Conservation (phyloP, 2,888 invertebrate genomes). For the Zonitis immaculata region DNA sequence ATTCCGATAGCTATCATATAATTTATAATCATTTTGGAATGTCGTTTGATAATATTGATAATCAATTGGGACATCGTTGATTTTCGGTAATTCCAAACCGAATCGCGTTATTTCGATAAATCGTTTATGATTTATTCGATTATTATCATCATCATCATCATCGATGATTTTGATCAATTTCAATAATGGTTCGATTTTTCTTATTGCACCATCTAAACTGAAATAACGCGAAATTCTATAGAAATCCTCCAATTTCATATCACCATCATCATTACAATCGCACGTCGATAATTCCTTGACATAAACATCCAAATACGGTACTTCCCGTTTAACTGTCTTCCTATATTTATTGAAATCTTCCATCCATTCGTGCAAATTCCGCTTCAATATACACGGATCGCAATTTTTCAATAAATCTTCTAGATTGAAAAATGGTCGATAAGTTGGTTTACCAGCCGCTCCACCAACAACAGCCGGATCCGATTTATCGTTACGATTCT, state of each 20-base stretch:
- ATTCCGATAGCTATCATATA: neutral
- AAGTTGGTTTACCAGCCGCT: constrained; percentile 48
- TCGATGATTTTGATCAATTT: constrained; percentile 50
- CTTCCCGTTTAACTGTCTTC: constrained; percentile 43
- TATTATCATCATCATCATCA: no score
- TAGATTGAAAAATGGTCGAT: constrained; percentile 45
- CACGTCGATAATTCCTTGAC: constrained; percentile 31
- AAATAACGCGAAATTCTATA: constrained; percentile 49
- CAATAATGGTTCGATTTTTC: constrained; percentile 51
- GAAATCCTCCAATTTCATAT: constrained; percentile 46
- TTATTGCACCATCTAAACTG: constrained; percentile 50
- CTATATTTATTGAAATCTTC: constrained; percentile 48
- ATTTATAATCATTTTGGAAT: constrained; percentile 27
- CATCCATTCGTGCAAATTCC: constrained; percentile 50
- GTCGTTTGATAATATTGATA: constrained; percentile 40
- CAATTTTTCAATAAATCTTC: constrained; percentile 22
- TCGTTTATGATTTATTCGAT: constrained; percentile 50
- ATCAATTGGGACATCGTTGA: constrained; percentile 40
- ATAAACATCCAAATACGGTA: constrained; percentile 33
- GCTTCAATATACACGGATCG: constrained; percentile 39
- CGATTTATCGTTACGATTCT: constrained; percentile 41
- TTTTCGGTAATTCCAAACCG: constrained; percentile 43
- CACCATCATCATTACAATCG: constrained; percentile 33
- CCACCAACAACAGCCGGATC: constrained; percentile 48
- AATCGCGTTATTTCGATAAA: constrained; percentile 51